phyloP scores from a whole-genome alignment of 2,797 vertebrate genomes.

The Chloroceryle amazona region DNA sequence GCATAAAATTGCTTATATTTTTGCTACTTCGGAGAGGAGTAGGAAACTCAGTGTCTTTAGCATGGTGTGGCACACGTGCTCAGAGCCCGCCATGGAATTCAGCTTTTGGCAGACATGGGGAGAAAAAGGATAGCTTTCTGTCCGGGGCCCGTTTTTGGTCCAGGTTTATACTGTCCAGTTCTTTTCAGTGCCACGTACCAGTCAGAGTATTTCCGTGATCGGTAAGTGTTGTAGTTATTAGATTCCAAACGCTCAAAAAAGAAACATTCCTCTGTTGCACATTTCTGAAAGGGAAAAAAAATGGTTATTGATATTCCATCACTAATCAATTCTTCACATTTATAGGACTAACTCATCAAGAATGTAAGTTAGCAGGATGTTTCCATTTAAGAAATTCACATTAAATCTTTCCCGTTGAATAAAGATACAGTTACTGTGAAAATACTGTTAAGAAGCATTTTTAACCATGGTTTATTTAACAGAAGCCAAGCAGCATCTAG shows the following conservation, averaged over 20 bases:
- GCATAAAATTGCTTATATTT: slow-evolving; percentile 45
- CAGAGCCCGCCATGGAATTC: slow-evolving; percentile 53
- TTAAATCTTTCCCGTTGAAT: not conserved
- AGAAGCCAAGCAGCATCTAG: not conserved
- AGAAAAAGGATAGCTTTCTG: slow-evolving; percentile 99
- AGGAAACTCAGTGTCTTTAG: not conserved
- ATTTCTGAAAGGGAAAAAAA: slow-evolving; percentile 85
- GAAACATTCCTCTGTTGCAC: slow-evolving; percentile 94
- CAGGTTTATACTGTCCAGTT: slow-evolving; percentile 95
- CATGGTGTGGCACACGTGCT: not conserved
- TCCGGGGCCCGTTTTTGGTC: slow-evolving; percentile 93
- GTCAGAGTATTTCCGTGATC: slow-evolving; percentile 92
- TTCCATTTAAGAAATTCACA: not conserved
- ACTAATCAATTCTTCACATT: not conserved
- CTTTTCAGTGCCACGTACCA: slow-evolving; percentile 98
- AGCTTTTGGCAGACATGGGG: slow-evolving; percentile 94
- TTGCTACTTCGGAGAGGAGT: not conserved
- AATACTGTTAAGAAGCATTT: not conserved
- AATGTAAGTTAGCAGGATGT: not conserved
- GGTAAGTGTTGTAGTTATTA: slow-evolving; percentile 99
- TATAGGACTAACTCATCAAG: not conserved
- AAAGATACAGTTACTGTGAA: not conserved
- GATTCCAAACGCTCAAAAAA: slow-evolving; percentile 94
- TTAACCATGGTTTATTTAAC: not conserved
- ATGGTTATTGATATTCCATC: not conserved